A percentile compares a stretch with the other conserved stretches of the same genome.
phyloP scores from a whole-genome alignment of 2,113 vertebrate species.

The Vulpes vulpes region DNA sequence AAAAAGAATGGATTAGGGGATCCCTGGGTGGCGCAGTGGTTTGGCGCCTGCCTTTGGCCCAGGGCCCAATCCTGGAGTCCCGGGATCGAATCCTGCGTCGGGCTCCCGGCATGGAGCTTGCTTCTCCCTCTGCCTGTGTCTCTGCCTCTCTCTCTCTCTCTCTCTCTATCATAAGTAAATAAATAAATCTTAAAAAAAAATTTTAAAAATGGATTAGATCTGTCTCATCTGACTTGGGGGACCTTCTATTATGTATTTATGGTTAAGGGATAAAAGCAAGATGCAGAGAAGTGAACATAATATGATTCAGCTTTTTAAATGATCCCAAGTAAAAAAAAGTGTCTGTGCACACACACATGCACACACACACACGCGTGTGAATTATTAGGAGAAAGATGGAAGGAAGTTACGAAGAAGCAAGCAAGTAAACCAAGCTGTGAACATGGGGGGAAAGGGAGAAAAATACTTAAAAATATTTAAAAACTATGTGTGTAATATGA shows the following conservation, averaged over 20 bases:
- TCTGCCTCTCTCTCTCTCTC: too few relatives aligned
- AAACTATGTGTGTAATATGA: not conserved
- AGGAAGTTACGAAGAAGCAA: constrained; percentile 22
- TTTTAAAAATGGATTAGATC: not conserved
- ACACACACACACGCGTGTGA: not conserved
- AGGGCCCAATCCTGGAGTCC: too few relatives aligned
- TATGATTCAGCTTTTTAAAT: constrained; percentile 5
- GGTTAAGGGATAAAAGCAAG: constrained; percentile 25
- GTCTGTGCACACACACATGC: not conserved
- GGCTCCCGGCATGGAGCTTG: too few relatives aligned
- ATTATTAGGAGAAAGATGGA: not conserved
- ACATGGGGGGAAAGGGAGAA: not conserved
- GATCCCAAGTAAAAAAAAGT: not conserved
- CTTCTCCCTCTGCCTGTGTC: too few relatives aligned
- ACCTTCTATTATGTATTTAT: not conserved
- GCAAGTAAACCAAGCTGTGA: not conserved
- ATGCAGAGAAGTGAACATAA: not conserved
- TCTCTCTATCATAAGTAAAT: too few relatives aligned
- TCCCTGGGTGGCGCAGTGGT: too few relatives aligned
- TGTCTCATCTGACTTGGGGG: not conserved
- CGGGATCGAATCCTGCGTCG: too few relatives aligned
- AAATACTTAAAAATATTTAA: constrained; percentile 31
- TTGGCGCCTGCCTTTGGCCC: too few relatives aligned
- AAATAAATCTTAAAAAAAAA: too few relatives aligned
- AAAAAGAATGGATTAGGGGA: not conserved